A percentile compares a stretch with the other conserved stretches of the same genome.
Conservation (phyloP, 1,140 invertebrate genomes). For the Portunus trituberculatus region DNA sequence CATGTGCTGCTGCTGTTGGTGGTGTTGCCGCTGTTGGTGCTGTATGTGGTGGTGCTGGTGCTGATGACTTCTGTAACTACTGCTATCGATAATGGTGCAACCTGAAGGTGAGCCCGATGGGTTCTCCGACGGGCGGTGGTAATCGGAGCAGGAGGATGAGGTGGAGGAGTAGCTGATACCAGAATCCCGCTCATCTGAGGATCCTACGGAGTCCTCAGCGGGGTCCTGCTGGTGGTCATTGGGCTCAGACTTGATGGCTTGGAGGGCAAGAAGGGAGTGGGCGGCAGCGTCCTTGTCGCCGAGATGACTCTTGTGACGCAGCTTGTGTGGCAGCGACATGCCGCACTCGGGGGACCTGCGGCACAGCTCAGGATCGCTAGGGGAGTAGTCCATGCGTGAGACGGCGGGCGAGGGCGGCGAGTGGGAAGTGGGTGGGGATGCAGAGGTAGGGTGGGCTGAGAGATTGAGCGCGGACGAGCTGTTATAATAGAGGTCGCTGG, state of each 20-base stretch:
- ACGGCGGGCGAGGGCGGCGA: slow-evolving; percentile 56
- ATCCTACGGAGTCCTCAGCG: slow-evolving; percentile 75
- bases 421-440: slow-evolving; percentile 58
- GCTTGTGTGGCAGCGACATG: slow-evolving; percentile 89
- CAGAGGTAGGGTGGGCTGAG: slow-evolving; percentile 66
- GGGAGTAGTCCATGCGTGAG: slow-evolving; percentile 75
- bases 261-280: slow-evolving; percentile 70
- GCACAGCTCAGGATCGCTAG: slow-evolving; percentile 77
- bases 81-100: slow-evolving; percentile 44
- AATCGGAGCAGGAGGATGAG: slow-evolving; percentile 67
- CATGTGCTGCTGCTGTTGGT: slow-evolving; percentile 80
- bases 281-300: slow-evolving; percentile 83
- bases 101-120: slow-evolving; percentile 83
- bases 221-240: slow-evolving; percentile 61
- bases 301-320: slow-evolving; percentile 94
- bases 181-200: slow-evolving; percentile 89
- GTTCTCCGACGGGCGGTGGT: slow-evolving; percentile 81
- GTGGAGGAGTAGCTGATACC: slow-evolving; percentile 87
- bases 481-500: slow-evolving; percentile 64
- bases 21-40: slow-evolving; percentile 34
- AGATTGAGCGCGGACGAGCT: slow-evolving; percentile 74
- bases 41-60: slow-evolving; percentile 43
- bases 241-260: slow-evolving; percentile 77
- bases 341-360: slow-evolving; percentile 71
- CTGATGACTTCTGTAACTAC: slow-evolving; percentile 57